Percentiles rank a stretch among this genome's conserved stretches.
Evolutionary conservation across 2,113 vertebrate species (phyloP).

Genomic region (Ammodytes marinus): DNA sequence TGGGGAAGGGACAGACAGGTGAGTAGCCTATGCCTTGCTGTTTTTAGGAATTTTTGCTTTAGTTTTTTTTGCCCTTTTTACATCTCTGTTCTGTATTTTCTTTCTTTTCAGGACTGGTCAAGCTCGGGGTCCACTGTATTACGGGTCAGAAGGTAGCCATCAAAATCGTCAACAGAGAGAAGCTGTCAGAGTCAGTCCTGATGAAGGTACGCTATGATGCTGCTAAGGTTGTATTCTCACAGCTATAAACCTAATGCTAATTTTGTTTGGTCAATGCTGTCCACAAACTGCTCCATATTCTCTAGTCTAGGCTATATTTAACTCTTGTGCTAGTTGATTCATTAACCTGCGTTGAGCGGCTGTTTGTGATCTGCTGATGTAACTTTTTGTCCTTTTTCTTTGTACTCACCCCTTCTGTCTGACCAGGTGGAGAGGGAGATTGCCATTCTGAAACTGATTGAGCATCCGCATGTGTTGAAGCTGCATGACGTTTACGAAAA

Average conservation of each 20-base stretch:
- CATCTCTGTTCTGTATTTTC: neutral
- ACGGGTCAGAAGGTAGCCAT: slow-evolving; percentile 94
- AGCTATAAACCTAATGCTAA: slow-evolving; percentile 10
- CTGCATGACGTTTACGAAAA: slow-evolving; percentile 97
- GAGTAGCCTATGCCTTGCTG: slow-evolving; percentile 25
- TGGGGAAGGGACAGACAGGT: slow-evolving; percentile 89
- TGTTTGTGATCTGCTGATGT: slow-evolving; percentile 34
- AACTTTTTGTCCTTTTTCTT: slow-evolving; percentile 35
- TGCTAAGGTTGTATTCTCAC: neutral
- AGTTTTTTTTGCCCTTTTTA: neutral
- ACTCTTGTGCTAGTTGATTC: neutral
- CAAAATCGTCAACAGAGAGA: slow-evolving; percentile 96
- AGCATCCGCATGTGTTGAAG: slow-evolving; percentile 95
- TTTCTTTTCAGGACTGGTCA: slow-evolving; percentile 88
- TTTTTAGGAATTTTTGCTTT: neutral
- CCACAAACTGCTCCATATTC: slow-evolving; percentile 17
- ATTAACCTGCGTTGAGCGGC: slow-evolving; percentile 15
- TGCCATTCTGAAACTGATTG: slow-evolving; percentile 95
- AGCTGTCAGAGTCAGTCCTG: slow-evolving; percentile 93
- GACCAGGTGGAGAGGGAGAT: slow-evolving; percentile 94
- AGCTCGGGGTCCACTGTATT: slow-evolving; percentile 93
- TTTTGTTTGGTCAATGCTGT: slow-evolving; percentile 16
- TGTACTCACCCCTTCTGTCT: slow-evolving; percentile 34
- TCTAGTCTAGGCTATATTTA: slow-evolving; percentile 24
- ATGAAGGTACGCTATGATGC: slow-evolving; percentile 89